phyloP scores from a whole-genome alignment of 2,113 vertebrate species.

The Anhinga rufa region DNA sequence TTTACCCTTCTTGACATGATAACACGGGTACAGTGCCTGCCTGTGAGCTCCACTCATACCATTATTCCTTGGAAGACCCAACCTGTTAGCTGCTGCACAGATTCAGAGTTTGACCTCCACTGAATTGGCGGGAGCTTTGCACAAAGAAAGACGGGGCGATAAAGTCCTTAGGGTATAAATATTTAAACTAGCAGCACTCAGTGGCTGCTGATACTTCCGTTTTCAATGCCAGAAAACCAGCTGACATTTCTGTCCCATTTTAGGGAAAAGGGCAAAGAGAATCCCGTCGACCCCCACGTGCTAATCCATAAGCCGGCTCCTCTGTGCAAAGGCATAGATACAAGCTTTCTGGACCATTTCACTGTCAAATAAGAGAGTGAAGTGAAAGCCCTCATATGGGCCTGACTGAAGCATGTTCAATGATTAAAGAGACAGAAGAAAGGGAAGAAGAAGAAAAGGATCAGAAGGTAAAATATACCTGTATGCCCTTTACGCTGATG shows the following conservation, averaged over 20 bases:
- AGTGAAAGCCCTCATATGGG: background rate
- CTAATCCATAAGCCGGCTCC: background rate
- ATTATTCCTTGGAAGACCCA: background rate
- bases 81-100: background rate
- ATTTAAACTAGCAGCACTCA: slow-evolving; percentile 16
- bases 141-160: background rate
- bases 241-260: background rate
- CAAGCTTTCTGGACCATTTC: background rate
- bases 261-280: background rate
- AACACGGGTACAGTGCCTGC: background rate
- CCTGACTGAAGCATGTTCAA: background rate
- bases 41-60: background rate
- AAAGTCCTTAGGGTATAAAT: background rate
- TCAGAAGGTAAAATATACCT: background rate
- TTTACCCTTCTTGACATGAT: background rate
- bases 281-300: background rate
- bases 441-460: background rate
- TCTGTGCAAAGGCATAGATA: background rate
- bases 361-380: background rate
- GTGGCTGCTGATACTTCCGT: background rate
- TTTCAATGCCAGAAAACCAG: slow-evolving; percentile 7
- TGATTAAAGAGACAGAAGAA: background rate
- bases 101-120: background rate
- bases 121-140: fast-evolving
- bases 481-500: background rate